Percentiles rank a stretch among this genome's conserved stretches.
These are phyloP conservation scores for Zygogramma bicolorata DNA, from an alignment of 2,888 invertebrate species.

Conservation along the genomic window DNA sequence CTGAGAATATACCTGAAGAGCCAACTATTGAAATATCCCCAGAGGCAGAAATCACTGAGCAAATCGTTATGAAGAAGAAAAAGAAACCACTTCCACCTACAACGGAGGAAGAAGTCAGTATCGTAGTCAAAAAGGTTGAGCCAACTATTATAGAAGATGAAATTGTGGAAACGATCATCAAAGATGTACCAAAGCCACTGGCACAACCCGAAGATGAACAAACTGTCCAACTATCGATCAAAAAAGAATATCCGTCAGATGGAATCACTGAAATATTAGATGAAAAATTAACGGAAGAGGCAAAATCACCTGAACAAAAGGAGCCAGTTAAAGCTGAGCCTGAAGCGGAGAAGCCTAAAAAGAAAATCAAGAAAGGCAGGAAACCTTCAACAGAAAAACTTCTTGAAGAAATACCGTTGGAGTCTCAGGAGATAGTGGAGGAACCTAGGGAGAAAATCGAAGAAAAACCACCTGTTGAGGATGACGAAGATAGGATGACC, in stretches of 20 bases:
- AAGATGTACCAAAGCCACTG: constrained; percentile 50
- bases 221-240: constrained; percentile 52
- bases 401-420: constrained; percentile 55
- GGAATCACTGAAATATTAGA: constrained; percentile 55
- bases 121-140: constrained; percentile 49
- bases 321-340: constrained; percentile 40
- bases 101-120: constrained; percentile 45
- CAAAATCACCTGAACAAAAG: constrained; percentile 58
- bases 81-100: constrained; percentile 37
- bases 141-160: constrained; percentile 53
- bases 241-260: constrained; percentile 48
- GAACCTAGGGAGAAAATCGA: no score
- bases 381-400: constrained; percentile 43
- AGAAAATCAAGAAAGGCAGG: constrained; percentile 26
- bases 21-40: neutral
- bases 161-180: constrained; percentile 38
- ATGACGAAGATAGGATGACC: no score
- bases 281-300: constrained; percentile 63
- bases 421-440: no score
- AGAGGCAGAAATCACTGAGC: constrained; percentile 38
- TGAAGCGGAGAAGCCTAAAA: constrained; percentile 48
- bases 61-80: constrained; percentile 10
- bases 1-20: constrained; percentile 50
- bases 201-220: constrained; percentile 60
- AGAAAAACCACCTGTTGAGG: no score